Percentiles rank a stretch among this genome's conserved stretches.
These are phyloP conservation scores for Pogonomyrmex barbatus DNA, from an alignment of 1,140 invertebrate species.

Conservation along the genomic window DNA sequence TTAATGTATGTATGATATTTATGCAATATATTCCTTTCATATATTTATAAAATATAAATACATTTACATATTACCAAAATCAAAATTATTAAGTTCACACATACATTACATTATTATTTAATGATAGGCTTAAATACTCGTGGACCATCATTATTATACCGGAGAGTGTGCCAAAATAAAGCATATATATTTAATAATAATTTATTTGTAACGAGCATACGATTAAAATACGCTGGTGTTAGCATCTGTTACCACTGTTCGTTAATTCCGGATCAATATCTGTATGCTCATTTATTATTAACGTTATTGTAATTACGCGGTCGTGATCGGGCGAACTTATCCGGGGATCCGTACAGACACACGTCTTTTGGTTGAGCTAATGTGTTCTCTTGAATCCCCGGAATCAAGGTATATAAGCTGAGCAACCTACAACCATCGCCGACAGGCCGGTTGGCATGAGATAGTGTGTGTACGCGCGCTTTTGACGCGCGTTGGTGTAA, in stretches of 20 bases:
- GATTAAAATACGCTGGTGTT: conserved; percentile 16
- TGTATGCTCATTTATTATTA: conserved; percentile 18
- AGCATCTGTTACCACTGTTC: background rate
- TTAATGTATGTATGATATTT: background rate
- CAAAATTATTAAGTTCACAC: background rate
- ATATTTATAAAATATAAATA: background rate
- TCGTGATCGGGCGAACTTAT: conserved; percentile 36
- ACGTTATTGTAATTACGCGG: conserved; percentile 14
- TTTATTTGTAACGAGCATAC: background rate
- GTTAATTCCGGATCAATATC: conserved; percentile 13
- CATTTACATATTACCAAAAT: background rate
- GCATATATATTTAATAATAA: conserved; percentile 1
- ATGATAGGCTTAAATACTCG: background rate
- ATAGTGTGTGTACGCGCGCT: conserved; percentile 60
- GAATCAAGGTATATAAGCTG: conserved; percentile 71
- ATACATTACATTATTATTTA: background rate
- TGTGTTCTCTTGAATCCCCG: conserved; percentile 63
- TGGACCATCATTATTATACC: background rate
- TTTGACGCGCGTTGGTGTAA: conserved; percentile 74
- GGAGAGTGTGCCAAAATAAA: background rate
- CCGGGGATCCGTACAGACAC: conserved; percentile 5
- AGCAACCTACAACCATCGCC: conserved; percentile 57
- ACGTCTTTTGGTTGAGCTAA: conserved; percentile 68
- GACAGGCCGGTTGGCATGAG: conserved; percentile 40
- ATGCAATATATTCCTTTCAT: background rate